Percentiles rank a stretch among this genome's conserved stretches.
Conservation (phyloP, 2,797 vertebrate species). For the Pangasius mekongensis region DNA sequence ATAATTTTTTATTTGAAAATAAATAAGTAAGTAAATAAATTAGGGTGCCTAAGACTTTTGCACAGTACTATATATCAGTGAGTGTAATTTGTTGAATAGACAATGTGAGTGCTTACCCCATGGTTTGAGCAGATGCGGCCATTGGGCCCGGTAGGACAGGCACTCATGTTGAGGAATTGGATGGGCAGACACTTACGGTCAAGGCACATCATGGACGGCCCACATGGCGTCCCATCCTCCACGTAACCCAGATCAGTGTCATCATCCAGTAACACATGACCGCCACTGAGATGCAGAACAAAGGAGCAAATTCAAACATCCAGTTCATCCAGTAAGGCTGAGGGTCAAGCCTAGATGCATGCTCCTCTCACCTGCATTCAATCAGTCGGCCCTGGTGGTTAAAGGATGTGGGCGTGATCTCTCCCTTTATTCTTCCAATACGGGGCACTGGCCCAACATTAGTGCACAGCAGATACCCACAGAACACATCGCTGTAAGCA, state of each 20-base stretch:
- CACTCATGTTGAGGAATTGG: slow-evolving; percentile 95
- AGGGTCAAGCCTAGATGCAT: neutral
- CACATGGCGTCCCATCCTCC: slow-evolving; percentile 95
- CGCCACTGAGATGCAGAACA: slow-evolving; percentile 78
- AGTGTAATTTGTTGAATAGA: neutral
- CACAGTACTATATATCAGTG: neutral
- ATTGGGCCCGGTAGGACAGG: slow-evolving; percentile 88
- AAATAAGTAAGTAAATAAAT: neutral
- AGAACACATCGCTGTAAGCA: slow-evolving; percentile 90
- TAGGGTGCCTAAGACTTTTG: neutral
- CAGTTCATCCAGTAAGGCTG: neutral
- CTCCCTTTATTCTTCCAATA: slow-evolving; percentile 92
- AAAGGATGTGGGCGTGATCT: slow-evolving; percentile 90
- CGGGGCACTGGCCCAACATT: slow-evolving; percentile 88
- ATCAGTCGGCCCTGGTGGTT: slow-evolving; percentile 93
- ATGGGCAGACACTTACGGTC: slow-evolving; percentile 97
- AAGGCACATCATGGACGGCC: slow-evolving; percentile 99
- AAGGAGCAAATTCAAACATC: neutral
- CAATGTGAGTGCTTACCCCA: slow-evolving; percentile 82
- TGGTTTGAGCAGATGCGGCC: slow-evolving; percentile 94
- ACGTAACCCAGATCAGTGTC: slow-evolving; percentile 97
- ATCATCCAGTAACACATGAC: slow-evolving; percentile 94
- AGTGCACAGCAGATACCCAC: slow-evolving; percentile 93
- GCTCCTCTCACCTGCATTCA: slow-evolving; percentile 89
- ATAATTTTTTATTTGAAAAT: too few species aligned